These are phyloP conservation scores for Denticeps clupeoides DNA, from an alignment of 2,797 vertebrate genomes.

Conservation along the genomic window DNA sequence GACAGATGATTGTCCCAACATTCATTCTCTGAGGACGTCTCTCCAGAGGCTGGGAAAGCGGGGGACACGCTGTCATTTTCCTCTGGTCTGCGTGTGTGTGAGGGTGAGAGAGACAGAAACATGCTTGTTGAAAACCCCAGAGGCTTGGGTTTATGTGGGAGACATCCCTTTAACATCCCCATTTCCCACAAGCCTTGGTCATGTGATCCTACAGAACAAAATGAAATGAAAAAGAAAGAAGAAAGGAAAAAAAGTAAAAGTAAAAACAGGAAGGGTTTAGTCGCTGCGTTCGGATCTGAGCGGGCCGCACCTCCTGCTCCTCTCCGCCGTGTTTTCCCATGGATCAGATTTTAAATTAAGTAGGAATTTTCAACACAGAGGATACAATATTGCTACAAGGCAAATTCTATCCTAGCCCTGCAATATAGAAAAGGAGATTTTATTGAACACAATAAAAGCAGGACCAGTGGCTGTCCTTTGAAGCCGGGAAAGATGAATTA, in stretches of 20 bases:
- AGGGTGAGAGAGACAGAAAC: slow-evolving; percentile 3
- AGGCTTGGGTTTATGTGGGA: slow-evolving; percentile 27
- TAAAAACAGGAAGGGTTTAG: slow-evolving; percentile 46
- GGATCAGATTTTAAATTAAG: slow-evolving; percentile 47
- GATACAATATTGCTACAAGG: slow-evolving; percentile 32
- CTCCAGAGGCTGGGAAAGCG: slow-evolving; percentile 10
- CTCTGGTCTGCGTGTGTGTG: slow-evolving; percentile 1
- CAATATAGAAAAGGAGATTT: slow-evolving; percentile 34
- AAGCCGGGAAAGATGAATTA: slow-evolving; percentile 34
- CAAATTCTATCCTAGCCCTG: slow-evolving; percentile 37
- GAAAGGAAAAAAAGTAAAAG: slow-evolving; percentile 19
- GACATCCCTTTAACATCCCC: slow-evolving; percentile 26
- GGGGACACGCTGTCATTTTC: background rate
- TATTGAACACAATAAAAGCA: slow-evolving; percentile 41
- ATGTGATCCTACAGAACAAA: slow-evolving; percentile 37
- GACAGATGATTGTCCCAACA: slow-evolving; percentile 29
- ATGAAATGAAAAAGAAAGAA: background rate
- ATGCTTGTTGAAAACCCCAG: slow-evolving; percentile 22
- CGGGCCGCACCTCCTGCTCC: background rate
- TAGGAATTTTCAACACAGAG: slow-evolving; percentile 30
- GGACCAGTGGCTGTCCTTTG: slow-evolving; percentile 31
- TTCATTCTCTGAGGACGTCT: slow-evolving; percentile 19
- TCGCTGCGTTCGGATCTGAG: slow-evolving; percentile 54
- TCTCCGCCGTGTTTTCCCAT: slow-evolving; percentile 30
- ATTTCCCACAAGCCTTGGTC: slow-evolving; percentile 26